Base-by-base conservation (phyloP, 2,888 invertebrate species). In the Masnerella sp. region DNA sequence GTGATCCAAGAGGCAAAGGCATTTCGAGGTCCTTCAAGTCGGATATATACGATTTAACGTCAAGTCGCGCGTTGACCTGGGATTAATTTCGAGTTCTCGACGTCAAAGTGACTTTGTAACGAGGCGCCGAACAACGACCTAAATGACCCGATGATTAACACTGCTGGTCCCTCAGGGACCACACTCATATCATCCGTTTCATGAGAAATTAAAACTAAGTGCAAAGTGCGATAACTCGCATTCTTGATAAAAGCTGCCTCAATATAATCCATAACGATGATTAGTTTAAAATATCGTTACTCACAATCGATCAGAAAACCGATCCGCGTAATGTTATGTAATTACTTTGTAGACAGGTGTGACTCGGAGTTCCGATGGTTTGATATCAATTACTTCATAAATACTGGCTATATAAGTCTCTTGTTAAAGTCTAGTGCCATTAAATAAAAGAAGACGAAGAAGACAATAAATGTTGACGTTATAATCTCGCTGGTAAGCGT, bases 1-100 rank as follows among this genome's bases (percentile, higher is more conserved):
- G 25, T 32, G 58, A 59, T 68, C 38, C 59, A 28, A 43, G 28
- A 51, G 68, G 18, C 43, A 43, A 15, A 43, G 30, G 47, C 30
- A 34, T n/a, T 11, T 11, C 3, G 36, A 36, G 2, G 58, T 59
- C 51, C 42, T 30, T 49, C 32, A 22, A 51, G 30, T 17, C 28
- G 52, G 17, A 38, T 59, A 2, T 7, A 8, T 28, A 36, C 51
- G 36, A 68, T 40, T 28, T 18, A 49, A 43, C 36, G 54, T 65
- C 40, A 40, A 47, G 56, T 47, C 47, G 45, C 54, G 18, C 54
- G 45, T 32, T 65, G 65, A 65, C 65, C 65, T 47, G 56, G 43
- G 56, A 65, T 56, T 65, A 56, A 65, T 65, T 65, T 40, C 49
- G 71, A 65, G 59, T 52, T 56, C 56, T 56, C 56, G 32, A 62